Evolutionary conservation across 2,113 vertebrate genomes (phyloP).

Genomic region (Lasiurus cinereus): DNA sequence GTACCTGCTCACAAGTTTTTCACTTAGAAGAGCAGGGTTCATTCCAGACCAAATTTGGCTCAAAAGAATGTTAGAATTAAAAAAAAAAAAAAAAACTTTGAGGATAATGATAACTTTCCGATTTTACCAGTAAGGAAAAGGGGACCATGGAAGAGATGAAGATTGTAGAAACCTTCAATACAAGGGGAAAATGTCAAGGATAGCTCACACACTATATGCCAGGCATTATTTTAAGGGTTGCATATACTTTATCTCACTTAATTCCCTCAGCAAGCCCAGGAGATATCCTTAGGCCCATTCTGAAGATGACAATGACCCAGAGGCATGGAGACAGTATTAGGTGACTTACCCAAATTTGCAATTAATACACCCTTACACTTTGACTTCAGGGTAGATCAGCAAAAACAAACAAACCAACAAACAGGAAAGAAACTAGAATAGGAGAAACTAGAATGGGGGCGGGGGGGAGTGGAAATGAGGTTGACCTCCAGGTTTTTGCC

Average conservation of each 20-base stretch:
- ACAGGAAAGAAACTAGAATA: not conserved
- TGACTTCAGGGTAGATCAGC: not conserved
- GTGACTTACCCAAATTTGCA: not conserved
- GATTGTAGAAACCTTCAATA: not conserved
- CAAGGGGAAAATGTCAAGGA: not conserved
- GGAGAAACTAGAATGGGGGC: not conserved
- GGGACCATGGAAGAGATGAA: not conserved
- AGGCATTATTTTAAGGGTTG: not conserved
- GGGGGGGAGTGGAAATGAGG: not conserved
- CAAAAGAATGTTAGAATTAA: not conserved
- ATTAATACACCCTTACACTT: not conserved
- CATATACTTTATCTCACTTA: not conserved
- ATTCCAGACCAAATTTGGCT: not conserved
- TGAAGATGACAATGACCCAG: not conserved
- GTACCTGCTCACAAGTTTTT: not conserved
- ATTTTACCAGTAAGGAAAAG: not conserved
- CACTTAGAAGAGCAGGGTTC: not conserved
- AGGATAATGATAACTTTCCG: not conserved
- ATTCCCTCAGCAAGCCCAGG: not conserved
- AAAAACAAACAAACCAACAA: not conserved
- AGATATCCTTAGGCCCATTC: not conserved
- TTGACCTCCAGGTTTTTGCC: not conserved
- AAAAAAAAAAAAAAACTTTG: not conserved
- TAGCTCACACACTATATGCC: not conserved
- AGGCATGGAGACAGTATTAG: not conserved